phyloP scores from a whole-genome alignment of 2,797 vertebrate species.

The Knipowitschia caucasica region DNA sequence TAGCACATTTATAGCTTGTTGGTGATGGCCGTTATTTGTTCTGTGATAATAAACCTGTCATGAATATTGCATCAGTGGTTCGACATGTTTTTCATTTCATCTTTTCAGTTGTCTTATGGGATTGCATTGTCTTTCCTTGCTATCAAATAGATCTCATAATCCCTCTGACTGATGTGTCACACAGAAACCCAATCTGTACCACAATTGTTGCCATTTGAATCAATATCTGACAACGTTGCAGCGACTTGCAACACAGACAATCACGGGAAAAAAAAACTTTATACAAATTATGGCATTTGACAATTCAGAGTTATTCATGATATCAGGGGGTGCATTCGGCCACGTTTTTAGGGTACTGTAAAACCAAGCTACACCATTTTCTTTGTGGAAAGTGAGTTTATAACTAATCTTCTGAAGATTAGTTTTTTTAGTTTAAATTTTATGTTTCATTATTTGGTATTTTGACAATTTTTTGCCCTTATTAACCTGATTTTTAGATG shows the following conservation, averaged over 20 bases:
- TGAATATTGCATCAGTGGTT: conserved; percentile 13
- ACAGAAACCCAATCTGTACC: conserved; percentile 39
- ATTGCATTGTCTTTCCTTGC: conserved; percentile 15
- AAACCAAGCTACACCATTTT: no score
- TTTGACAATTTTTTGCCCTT: no score
- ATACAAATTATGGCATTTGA: conserved; percentile 49
- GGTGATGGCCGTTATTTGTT: conserved; percentile 14
- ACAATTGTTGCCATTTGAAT: conserved; percentile 43
- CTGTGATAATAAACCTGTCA: conserved; percentile 16
- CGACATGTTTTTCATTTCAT: conserved; percentile 26
- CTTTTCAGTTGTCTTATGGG: conserved; percentile 15
- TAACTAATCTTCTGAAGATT: no score
- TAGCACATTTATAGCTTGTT: background rate
- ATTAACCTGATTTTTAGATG: no score
- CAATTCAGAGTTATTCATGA: no score
- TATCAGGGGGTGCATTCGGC: no score
- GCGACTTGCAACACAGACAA: conserved; percentile 9
- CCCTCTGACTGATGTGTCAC: conserved; percentile 40
- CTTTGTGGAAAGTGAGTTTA: no score
- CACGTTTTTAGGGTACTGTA: no score
- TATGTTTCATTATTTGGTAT: no score
- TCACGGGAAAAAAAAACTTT: conserved; percentile 29
- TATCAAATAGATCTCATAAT: conserved; percentile 30
- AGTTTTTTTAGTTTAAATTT: no score
- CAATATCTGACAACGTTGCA: conserved; percentile 53